Percentiles rank a stretch among this genome's conserved stretches.
These are phyloP conservation scores for Nasua narica DNA, from an alignment of 2,797 vertebrate species.

Conservation along the genomic window DNA sequence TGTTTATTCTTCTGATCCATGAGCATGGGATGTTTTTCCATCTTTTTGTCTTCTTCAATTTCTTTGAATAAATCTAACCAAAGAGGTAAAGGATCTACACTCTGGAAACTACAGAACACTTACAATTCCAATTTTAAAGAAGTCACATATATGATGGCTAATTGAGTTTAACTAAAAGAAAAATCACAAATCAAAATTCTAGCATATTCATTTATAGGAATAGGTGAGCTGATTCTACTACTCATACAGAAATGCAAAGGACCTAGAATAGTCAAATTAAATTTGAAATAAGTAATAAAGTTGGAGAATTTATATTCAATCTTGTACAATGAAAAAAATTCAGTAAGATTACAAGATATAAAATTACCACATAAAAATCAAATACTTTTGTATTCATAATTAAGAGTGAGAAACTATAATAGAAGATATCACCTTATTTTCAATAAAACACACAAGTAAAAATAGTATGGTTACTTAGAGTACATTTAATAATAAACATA, in stretches of 20 bases:
- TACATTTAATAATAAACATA: neutral
- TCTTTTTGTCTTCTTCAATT: no score
- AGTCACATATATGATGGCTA: no score
- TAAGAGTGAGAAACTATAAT: neutral
- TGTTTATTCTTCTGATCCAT: no score
- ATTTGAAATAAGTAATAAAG: neutral
- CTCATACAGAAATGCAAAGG: neutral
- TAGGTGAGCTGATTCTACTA: neutral
- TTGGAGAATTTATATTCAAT: neutral
- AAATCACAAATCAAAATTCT: neutral
- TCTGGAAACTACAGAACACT: no score
- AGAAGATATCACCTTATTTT: neutral
- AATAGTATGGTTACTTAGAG: neutral
- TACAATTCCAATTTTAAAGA: no score
- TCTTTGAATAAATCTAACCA: no score
- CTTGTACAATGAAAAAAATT: neutral
- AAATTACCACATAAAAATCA: neutral
- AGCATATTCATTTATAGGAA: neutral
- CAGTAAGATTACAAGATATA: neutral
- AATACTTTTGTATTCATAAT: neutral
- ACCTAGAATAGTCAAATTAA: neutral
- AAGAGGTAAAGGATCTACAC: no score
- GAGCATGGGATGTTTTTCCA: no score
- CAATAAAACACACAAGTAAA: neutral
- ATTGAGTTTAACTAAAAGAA: no score